Evolutionary conservation across 2,888 invertebrate genomes (phyloP).

Genomic region (Argyresthia albistria): DNA sequence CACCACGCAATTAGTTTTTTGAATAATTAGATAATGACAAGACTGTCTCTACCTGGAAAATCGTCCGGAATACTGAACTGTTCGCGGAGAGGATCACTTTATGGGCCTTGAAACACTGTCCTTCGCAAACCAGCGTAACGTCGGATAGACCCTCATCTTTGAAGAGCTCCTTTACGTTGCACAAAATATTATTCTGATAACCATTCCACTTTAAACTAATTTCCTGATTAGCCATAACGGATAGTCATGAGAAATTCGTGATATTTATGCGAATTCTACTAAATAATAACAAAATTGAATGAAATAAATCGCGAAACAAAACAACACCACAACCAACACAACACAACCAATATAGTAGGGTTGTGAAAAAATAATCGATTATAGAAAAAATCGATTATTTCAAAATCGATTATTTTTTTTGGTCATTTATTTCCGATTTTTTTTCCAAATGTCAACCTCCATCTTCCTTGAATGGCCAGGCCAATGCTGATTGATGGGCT

Average conservation of each 20-base stretch:
- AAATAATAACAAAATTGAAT: conserved; percentile 12
- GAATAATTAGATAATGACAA: too few species aligned
- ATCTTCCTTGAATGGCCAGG: too few species aligned
- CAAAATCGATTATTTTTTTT: too few species aligned
- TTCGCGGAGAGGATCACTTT: conserved; percentile 79
- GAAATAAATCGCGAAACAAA: conserved; percentile 44
- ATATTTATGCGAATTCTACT: too few species aligned
- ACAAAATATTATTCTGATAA: conserved; percentile 75
- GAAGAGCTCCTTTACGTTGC: conserved; percentile 75
- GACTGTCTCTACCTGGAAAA: conserved; percentile 65
- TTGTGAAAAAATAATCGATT: too few species aligned
- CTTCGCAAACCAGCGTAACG: conserved; percentile 78
- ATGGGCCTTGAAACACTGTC: conserved; percentile 77
- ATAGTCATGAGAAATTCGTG: conserved; percentile 9
- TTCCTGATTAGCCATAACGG: conserved; percentile 66
- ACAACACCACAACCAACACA: too few species aligned
- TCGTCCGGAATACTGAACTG: conserved; percentile 76
- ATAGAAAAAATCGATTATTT: too few species aligned
- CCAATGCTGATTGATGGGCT: too few species aligned
- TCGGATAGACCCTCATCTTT: conserved; percentile 77
- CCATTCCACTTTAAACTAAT: conserved; percentile 81
- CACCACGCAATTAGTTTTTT: too few species aligned
- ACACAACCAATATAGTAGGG: too few species aligned
- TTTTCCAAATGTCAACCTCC: too few species aligned
- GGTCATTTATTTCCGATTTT: too few species aligned